Evolutionary conservation across 2,888 invertebrate species (phyloP), one percentile per base, ranked within the genome.

Genomic region (Volucella zonaria): DNA sequence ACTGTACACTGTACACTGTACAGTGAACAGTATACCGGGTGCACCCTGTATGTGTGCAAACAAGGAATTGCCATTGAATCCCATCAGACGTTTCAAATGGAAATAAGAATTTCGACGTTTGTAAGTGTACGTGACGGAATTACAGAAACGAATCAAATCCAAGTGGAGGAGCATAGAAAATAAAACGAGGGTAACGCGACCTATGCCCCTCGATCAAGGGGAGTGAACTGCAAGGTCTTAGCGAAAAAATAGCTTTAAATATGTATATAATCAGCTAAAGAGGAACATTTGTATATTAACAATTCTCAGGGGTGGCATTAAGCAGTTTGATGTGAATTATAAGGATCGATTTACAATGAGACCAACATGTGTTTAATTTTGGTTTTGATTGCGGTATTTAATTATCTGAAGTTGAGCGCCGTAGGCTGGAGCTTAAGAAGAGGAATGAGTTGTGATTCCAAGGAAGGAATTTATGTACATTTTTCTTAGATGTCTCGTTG

Each of bases 41-140:
- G 14, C 31, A 31, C 31, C 31, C 31, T 64, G 18, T 42, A 42
- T 14, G 42, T 68, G 40, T 77, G 45, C 45, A 75, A 75, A 70
- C 66, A 71, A 75, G 70, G 31, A 66, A 18, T 18, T 59, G 40
- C n/a, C 52, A 64, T 68, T 52, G 38, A 61, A 56, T 52, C 58
- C 70, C 70, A 70, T 78, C 70, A 52, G 74, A 74, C 64, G 52
- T n/a, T 66, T 49, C 58, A 68, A 64, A 64, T 66, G 59, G 42
- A 42, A 82, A 76, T 43, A 73, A 54, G 38, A 71, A 56, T 59
- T 62, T 61, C 67, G 42, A 62, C 31, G 11, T 47, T 56, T 80
- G 64, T 51, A 75, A 56, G 70, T 18, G 71, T 70, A 83, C 83
- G 83, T 83, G 83, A 83, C 54, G 52, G 75, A 83, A 83, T 76